Conservation (phyloP, 2,113 vertebrate species). For the Acanthisitta chloris region DNA sequence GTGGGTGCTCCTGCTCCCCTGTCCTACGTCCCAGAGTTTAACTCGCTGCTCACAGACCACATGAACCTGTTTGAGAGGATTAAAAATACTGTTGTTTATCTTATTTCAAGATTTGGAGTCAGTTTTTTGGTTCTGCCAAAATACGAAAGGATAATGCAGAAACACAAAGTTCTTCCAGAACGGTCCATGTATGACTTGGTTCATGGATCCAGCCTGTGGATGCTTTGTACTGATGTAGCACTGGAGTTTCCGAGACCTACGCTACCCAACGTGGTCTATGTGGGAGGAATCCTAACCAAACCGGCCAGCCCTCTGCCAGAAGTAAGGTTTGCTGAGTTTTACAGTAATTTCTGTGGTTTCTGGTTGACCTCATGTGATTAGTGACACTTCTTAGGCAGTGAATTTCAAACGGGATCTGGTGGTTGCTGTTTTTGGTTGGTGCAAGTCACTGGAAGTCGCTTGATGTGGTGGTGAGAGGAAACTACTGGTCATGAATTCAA, state of each 20-base stretch:
- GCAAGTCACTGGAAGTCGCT: background rate
- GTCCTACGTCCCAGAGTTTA: conserved; percentile 96
- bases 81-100: conserved; percentile 88
- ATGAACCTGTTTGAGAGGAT: conserved; percentile 91
- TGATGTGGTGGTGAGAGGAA: background rate
- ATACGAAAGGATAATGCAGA: conserved; percentile 95
- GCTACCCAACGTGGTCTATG: conserved; percentile 95
- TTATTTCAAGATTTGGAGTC: conserved; percentile 91
- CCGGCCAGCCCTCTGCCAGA: conserved; percentile 89
- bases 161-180: conserved; percentile 82
- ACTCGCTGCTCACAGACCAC: conserved; percentile 93
- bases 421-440: background rate
- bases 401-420: background rate
- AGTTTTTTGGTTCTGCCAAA: conserved; percentile 92
- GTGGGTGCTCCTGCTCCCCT: conserved; percentile 93
- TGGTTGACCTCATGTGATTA: background rate
- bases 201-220: conserved; percentile 93
- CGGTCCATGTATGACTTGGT: conserved; percentile 92
- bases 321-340: conserved; percentile 83
- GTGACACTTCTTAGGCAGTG: background rate
- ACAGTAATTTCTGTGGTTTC: background rate
- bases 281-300: conserved; percentile 95
- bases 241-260: conserved; percentile 97
- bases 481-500: too few relatives aligned
- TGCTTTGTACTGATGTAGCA: conserved; percentile 96